Base-by-base conservation (phyloP, 2,888 invertebrate species). In the Agelastica alni region DNA sequence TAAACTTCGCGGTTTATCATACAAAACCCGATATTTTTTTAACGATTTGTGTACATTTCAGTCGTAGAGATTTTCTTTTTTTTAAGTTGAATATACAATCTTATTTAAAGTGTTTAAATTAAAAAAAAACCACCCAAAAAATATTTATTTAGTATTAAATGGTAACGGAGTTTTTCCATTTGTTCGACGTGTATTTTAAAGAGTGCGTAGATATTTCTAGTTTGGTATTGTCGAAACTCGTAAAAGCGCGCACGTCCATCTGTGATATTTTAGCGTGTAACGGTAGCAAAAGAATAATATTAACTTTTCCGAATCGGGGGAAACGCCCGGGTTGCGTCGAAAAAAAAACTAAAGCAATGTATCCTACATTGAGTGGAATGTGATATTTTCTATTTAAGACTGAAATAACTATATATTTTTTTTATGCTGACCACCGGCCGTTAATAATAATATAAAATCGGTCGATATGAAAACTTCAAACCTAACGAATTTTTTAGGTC, bases 371-470 rank as follows among this genome's bases (percentile, higher is more conserved):
- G 71, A 68, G 70, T 67, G 70, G 72, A 70, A 75, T 78, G 79
- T 79, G 79, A 79, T 79, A 79, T 78, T 78, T 77, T 77, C 77
- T 76, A 76, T 75, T 49, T 63, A 77, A 79, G 79, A 79, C 79
- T 79, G 79, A 79, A 75, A 75, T 73, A 74, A 62, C 64, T 73
- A 72, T 70, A 71, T 75, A 74, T 75, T 72, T 75, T 75, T 74
- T 70, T 73, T 74, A 71, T 71, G 70, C 57, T 56, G 59, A 47
- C 54, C 56, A 16, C 37, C 37, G 37, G 26, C 9, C 9, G 26
- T 26, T 26, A 9, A 26, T 26, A 7, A 26, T 34, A 37, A 45
- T 41, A 47, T 37, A 39, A 52, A 32, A 32, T 37, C 37, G 37
- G 57, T 54, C 52, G 42, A 44, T 59, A 57, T 56, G 45, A 51